Conservation (phyloP, 2,113 vertebrate genomes). For the Dissostichus mawsoni region DNA sequence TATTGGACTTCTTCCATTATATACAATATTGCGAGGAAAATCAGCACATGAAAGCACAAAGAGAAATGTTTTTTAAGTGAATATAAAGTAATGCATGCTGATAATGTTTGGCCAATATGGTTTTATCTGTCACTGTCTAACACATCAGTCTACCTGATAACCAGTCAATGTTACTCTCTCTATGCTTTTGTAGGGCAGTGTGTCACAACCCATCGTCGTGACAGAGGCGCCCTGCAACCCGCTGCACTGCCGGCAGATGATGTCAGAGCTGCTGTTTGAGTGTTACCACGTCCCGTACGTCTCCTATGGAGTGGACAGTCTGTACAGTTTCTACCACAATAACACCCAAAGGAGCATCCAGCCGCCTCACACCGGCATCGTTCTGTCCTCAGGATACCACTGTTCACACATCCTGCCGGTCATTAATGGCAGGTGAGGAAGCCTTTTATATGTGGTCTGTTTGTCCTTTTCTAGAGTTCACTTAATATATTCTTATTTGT, state of each 20-base stretch:
- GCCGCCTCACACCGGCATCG: slow-evolving; percentile 85
- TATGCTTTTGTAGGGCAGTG: slow-evolving; percentile 62
- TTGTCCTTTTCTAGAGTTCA: not conserved
- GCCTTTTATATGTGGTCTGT: not conserved
- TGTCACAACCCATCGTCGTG: slow-evolving; percentile 86
- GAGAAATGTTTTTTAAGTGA: no score
- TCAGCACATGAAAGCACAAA: no score
- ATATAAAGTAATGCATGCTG: no score
- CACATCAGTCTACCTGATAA: no score
- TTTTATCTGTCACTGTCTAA: no score
- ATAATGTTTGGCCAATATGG: no score
- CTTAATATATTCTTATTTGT: not conserved
- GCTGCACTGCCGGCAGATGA: slow-evolving; percentile 87
- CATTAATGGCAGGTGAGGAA: slow-evolving; percentile 91
- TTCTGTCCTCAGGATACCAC: slow-evolving; percentile 94
- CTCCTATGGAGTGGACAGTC: slow-evolving; percentile 92
- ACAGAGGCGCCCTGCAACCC: slow-evolving; percentile 86
- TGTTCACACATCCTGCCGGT: slow-evolving; percentile 95
- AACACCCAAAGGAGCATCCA: slow-evolving; percentile 65
- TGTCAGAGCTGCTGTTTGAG: slow-evolving; percentile 94
- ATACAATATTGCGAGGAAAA: no score
- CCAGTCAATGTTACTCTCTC: no score
- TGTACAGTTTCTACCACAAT: slow-evolving; percentile 94
- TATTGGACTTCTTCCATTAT: no score
- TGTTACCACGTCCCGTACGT: slow-evolving; percentile 93